Conservation (phyloP, 2,113 vertebrate species). For the Tretioscincus oriximinensis region DNA sequence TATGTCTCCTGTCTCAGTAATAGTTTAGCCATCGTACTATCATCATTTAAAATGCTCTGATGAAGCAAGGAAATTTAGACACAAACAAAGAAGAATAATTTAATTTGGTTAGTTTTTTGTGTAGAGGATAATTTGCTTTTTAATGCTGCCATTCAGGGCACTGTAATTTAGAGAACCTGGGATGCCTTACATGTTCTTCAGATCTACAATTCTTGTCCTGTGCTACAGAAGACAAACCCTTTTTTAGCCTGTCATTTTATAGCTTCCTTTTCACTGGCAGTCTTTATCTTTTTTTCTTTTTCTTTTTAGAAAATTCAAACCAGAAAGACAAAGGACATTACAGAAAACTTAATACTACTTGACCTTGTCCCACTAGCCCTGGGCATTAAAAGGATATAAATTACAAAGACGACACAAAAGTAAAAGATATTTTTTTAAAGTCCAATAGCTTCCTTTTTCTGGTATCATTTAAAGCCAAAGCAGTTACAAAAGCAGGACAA, state of each 20-base stretch:
- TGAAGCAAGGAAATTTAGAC: background rate
- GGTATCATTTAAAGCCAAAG: slow-evolving; percentile 64
- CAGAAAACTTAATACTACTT: slow-evolving; percentile 81
- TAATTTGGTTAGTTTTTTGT: background rate
- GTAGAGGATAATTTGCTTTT: background rate
- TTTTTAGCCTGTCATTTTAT: slow-evolving; percentile 56
- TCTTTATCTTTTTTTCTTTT: slow-evolving; percentile 72
- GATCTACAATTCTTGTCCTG: slow-evolving; percentile 28
- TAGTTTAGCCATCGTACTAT: background rate
- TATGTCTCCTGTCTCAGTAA: background rate
- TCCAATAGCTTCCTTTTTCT: slow-evolving; percentile 72
- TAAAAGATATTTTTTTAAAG: slow-evolving; percentile 70
- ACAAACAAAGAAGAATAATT: background rate
- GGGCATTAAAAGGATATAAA: slow-evolving; percentile 80
- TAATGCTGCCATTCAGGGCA: slow-evolving; percentile 16
- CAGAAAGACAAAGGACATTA: slow-evolving; percentile 83
- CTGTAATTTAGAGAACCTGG: slow-evolving; percentile 14
- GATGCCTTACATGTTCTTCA: slow-evolving; percentile 36
- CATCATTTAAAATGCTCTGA: background rate
- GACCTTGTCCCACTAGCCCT: slow-evolving; percentile 83
- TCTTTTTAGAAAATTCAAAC: slow-evolving; percentile 77
- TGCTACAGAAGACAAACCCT: slow-evolving; percentile 52
- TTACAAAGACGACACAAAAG: slow-evolving; percentile 81
- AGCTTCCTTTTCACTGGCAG: slow-evolving; percentile 68
- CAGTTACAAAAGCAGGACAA: slow-evolving; percentile 42